Evolutionary conservation across 2,888 invertebrate genomes (phyloP).

Genomic region (Blomia tropicalis): DNA sequence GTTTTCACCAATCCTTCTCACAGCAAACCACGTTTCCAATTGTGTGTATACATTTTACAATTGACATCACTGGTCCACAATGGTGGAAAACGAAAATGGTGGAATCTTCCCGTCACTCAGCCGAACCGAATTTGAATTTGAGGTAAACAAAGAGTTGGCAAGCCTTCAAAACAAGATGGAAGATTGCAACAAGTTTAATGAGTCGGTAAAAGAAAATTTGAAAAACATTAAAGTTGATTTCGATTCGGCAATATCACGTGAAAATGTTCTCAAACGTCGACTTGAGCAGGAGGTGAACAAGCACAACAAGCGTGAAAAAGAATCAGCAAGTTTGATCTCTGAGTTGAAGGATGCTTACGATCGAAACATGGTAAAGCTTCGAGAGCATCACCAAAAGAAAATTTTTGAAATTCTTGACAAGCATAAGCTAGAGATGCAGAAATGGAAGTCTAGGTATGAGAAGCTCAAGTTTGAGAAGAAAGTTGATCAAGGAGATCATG

Average conservation of each 20-base stretch:
- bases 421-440: not conserved
- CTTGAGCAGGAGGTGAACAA: not conserved
- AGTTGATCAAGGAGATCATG: not conserved
- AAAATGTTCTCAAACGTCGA: not conserved
- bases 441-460: constrained; percentile 3
- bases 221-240: not conserved
- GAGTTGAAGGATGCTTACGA: not conserved
- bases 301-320: constrained; percentile 7
- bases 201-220: not conserved
- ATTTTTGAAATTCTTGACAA: not conserved
- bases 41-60: no score
- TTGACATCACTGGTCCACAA: no score
- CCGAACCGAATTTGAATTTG: not conserved
- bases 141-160: not conserved
- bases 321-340: not conserved
- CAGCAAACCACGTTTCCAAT: no score
- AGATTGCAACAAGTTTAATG: constrained; percentile 1
- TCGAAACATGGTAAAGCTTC: not conserved
- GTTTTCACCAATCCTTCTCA: no score
- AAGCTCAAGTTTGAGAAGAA: constrained; percentile 3
- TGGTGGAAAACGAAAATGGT: no score
- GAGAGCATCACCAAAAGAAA: constrained; percentile 4
- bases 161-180: not conserved
- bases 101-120: no score
- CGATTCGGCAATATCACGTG: not conserved